Conservation (phyloP, 1,140 invertebrate genomes). For the Ladona fulva region DNA sequence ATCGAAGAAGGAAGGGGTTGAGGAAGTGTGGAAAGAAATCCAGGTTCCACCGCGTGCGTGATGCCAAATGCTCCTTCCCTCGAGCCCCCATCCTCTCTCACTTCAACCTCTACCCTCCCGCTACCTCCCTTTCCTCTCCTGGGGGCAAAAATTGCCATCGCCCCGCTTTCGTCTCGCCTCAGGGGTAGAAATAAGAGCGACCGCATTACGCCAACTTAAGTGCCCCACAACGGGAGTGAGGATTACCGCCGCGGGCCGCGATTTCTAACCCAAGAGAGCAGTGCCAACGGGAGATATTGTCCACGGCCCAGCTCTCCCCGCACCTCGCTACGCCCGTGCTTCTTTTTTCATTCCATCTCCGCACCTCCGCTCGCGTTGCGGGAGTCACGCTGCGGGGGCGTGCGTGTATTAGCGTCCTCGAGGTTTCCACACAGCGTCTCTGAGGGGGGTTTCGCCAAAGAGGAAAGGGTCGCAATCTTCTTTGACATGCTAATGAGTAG, state of each 20-base stretch:
- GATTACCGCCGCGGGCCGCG: too few relatives aligned
- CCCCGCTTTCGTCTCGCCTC: background rate
- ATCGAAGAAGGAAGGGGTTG: background rate
- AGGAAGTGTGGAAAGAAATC: background rate
- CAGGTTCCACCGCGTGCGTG: background rate
- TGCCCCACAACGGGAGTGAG: background rate
- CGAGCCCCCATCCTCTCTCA: background rate
- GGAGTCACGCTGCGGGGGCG: background rate
- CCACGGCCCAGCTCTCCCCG: too few relatives aligned
- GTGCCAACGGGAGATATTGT: too few relatives aligned
- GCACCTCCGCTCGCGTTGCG: background rate
- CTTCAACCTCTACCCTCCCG: background rate
- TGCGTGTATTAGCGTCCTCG: background rate
- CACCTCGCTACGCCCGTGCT: too few relatives aligned
- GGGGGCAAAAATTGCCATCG: background rate
- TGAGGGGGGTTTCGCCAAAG: background rate
- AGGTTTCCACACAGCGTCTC: too few relatives aligned
- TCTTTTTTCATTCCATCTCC: background rate
- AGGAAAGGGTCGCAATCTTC: background rate
- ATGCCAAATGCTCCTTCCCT: background rate
- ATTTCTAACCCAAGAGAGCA: too few relatives aligned
- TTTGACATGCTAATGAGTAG: background rate
- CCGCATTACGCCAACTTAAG: conserved; percentile 1
- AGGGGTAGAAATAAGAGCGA: background rate
- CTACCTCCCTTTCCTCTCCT: background rate